Evolutionary conservation across 2,797 vertebrate genomes (phyloP), one percentile per base, ranked within the genome.

Genomic region (Cephalopachus bancanus): DNA sequence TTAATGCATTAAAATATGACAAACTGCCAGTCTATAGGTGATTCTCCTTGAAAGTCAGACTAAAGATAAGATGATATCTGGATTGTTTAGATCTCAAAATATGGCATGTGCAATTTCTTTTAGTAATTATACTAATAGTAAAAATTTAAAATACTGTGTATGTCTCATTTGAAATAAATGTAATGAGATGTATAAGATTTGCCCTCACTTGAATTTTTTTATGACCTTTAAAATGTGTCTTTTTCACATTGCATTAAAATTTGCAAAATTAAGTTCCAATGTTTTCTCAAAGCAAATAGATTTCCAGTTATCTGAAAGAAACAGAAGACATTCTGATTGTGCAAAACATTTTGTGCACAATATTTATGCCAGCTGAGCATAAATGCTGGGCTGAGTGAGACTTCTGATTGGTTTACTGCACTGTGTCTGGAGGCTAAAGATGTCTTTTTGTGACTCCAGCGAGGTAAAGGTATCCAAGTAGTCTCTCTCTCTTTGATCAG

Each of bases 241-340:
- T 79, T 91, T 83, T n/a, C n/a, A 30, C 3, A 49, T 33, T 75
- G 16, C 28, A 59, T 30, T 94, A 59, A 95, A 55, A 28, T 83
- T 60, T 78, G 28, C 11, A 33, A 19, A 88, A 55, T 37, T 49
- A 69, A 94, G 7, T 24, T 79, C 62, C 33, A 74, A 64, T 24
- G 12, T 87, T 92, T 92, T 28, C 37, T 83, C 53, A 89, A 49
- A 92, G 64, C 20, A 79, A 75, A 83, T 90, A 87, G 49, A 89
- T 83, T 92, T 94, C 81, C 10, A 75, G 30, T 79, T 72, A 79
- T 37, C 10, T 89, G 12, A 28, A 79, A 85, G 69, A 85, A 75
- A 44, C 16, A 53, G 3, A 71, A 87, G 74, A 37, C 16, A 51
- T 28, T 69, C 49, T 57, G 9, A 22, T 24, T 65, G 7, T 72